Evolutionary conservation across 2,113 vertebrate species (phyloP), one percentile per base, ranked within the genome.

Genomic region (Zonotrichia leucophrys): DNA sequence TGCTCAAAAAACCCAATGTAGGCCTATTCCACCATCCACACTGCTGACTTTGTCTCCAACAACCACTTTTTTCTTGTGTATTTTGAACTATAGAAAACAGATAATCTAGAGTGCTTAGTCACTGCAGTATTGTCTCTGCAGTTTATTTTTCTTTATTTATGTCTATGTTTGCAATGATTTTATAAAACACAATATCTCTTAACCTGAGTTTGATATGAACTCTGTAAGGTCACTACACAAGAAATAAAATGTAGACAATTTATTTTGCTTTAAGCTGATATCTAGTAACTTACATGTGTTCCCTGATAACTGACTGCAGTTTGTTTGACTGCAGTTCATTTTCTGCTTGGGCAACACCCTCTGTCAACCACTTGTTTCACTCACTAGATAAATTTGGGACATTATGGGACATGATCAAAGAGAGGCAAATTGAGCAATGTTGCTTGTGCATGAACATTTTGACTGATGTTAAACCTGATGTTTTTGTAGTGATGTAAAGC

Each of bases 371-470:
- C 39, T 89, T 81, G 47, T 64, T 90, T 88, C 27, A 77, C 10
- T 63, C 30, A 30, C 33, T 70, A 90, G 68, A 89, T 86, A 92
- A 94, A 21, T 35, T 86, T 52, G 16, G 59, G 47, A 93, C 93
- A 92, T 0, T 0, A 63, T 70, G 25, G 53, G 50, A 63, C 46
- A 55, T 12, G 52, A 92, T 87, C 68, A 93, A 93, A 88, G 79
- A 35, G 74, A 80, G 56, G 23, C 33, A 87, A 83, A 73, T 70
- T 59, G 60, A 39, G 55, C 50, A 92, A 63, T 63, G 59, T 33
- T 46, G 27, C 30, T 88, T 77, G 50, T 44, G 3, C 1, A 42
- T 70, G 73, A 52, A 90, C 41, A 73, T 77, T 80, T 59, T 79
- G 9, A 15, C 50, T 62, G 59, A 76, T 56, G 59, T 50, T 27